Evolutionary conservation across 2,113 vertebrate genomes (phyloP), one percentile per base, ranked within the genome.

Genomic region (Vulpes vulpes): DNA sequence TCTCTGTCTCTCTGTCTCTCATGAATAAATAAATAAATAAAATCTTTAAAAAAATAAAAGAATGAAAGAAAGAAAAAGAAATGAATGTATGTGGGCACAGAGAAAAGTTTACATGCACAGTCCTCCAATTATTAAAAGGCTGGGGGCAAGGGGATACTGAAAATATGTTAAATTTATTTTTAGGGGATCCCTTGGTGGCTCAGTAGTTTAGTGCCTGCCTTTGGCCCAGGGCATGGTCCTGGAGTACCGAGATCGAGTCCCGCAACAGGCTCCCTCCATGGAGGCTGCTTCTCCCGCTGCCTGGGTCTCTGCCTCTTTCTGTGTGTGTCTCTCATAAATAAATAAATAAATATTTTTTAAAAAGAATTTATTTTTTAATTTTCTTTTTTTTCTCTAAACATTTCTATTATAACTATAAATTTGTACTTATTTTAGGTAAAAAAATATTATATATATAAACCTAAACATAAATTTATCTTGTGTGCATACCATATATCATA

Each of bases 141-240:
- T 85, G 19, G 4, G 5, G 8, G 25, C 6, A 20, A 65, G 16
- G 25, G 27, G 2, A 19, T 81, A 85, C 32, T 59, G 11, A 73
- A 59, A 84, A 97, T 7, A 82, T 59, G 71, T 6, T 35, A 91
- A 83, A 71, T 64, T 80, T 74, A 84, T 81, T 78, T 93, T 43
- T 43, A 43, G 43, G 43, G 43, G 43, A 43, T 43, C 43, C 43
- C 43, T 43, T 43, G 43, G 43, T 43, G 43, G 43, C 43, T 43
- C 43, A 43, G 43, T 43, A 43, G 43, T 43, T 43, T 43, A 43
- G 7, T 43, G 43, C 43, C 43, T 43, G 43, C 43, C 43, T 43
- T 43, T 43, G 43, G 43, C 43, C 43, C 43, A 43, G 43, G 43
- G 43, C 43, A 1, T 43, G 7, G 43, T 43, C 43, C 43, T 43